Evolutionary conservation across 2,113 vertebrate genomes (phyloP).

Genomic region (Dicrurus megarhynchus): DNA sequence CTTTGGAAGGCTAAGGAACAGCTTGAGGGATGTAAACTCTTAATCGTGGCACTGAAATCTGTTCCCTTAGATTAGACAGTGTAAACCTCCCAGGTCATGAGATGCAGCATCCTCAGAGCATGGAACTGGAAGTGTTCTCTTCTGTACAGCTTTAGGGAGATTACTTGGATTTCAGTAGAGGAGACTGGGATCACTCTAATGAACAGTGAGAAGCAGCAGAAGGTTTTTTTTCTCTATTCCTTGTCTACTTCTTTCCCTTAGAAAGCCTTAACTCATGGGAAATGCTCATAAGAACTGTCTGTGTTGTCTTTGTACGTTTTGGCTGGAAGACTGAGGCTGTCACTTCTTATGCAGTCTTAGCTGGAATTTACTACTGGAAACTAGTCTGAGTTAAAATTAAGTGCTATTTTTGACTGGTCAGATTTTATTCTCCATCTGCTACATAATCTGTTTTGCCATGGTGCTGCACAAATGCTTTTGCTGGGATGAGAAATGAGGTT

Average conservation of each 20-base stretch:
- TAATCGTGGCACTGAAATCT: neutral
- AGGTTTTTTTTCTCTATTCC: neutral
- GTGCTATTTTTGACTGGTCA: neutral
- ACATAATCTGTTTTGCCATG: neutral
- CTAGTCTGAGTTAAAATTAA: neutral
- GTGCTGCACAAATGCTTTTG: neutral
- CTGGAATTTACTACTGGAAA: neutral
- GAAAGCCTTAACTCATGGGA: neutral
- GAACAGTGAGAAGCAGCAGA: neutral
- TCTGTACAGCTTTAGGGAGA: neutral
- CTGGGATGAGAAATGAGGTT: neutral
- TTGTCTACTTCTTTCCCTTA: neutral
- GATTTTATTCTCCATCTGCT: neutral
- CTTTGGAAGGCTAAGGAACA: neutral
- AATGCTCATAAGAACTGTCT: neutral
- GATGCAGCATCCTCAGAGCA: neutral
- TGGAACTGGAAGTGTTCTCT: neutral
- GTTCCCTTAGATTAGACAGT: neutral
- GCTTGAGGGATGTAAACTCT: neutral
- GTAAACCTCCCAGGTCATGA: neutral
- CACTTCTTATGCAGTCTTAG: neutral
- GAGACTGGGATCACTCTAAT: neutral
- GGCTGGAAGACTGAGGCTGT: neutral
- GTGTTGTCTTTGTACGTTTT: neutral
- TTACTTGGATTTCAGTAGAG: neutral